Conservation (phyloP, 2,888 invertebrate genomes). For the Melanotus villosus region DNA sequence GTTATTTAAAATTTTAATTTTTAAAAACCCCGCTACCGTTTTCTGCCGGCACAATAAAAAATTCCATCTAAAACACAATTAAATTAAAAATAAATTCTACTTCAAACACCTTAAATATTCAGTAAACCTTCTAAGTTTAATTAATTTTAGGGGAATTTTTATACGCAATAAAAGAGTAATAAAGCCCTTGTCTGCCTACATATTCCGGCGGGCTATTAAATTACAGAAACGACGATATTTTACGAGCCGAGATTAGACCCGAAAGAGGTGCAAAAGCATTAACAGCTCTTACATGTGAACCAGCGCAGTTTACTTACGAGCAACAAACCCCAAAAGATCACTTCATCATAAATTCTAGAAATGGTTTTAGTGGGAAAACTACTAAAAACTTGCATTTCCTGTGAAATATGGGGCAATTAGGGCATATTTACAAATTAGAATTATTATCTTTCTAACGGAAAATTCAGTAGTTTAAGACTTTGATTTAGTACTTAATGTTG, state of each 20-base stretch:
- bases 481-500: no score
- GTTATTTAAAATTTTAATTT: neutral
- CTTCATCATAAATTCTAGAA: constrained; percentile 13
- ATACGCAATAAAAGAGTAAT: constrained; percentile 11
- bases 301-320: constrained; percentile 10
- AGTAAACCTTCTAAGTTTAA: constrained; percentile 10
- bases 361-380: neutral
- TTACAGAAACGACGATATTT: constrained; percentile 16
- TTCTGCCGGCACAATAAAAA: neutral
- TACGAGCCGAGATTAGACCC: constrained; percentile 25
- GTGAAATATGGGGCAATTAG: neutral
- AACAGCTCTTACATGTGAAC: constrained; percentile 18
- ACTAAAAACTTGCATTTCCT: constrained; percentile 1
- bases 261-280: constrained; percentile 20
- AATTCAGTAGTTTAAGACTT: no score
- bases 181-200: constrained; percentile 19
- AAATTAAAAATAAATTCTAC: constrained; percentile 9
- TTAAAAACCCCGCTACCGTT: neutral
- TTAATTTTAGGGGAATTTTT: constrained; percentile 15
- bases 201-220: constrained; percentile 18
- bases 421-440: neutral
- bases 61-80: neutral
- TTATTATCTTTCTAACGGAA: neutral
- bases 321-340: constrained; percentile 17
- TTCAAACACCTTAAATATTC: neutral